Base-by-base conservation (phyloP, 1,140 invertebrate genomes). In the Diuraphis noxia region DNA sequence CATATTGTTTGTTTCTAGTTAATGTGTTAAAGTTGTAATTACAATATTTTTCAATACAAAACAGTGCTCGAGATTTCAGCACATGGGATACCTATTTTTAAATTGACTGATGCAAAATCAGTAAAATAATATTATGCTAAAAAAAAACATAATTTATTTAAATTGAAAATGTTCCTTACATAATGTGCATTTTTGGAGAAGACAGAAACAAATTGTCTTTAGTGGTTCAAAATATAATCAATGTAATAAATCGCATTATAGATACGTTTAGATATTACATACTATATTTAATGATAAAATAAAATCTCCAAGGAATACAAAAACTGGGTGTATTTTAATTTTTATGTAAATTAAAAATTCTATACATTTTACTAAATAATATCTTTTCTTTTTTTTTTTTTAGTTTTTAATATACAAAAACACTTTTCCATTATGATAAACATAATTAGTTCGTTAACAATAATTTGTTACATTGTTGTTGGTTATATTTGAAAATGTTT, bases 251-350 rank as follows among this genome's bases (percentile, higher is more conserved):
- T 36, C 8, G 72, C 17, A 23, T 9, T 36, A 1, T 36, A 17
- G 72, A 79, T 79, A 79, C 72, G 19, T 23, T 79, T 79, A 36
- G 10, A 7, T 36, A 79, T 6, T 79, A 79, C 34, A 79, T 79
- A n/a, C n/a, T n/a, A n/a, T n/a, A 79, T 79, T 36, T 79, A 79
- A 79, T 79, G 34, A 79, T 36, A 36, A 34, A 36, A 36, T 79
- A 79, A 79, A n/a, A 36, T 79, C 72, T 79, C 72, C 72, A 79
- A 36, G 72, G 72, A 36, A 79, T 79, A 79, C 34, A 79, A 79
- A 79, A 79, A 36, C 72, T 79, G 72, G 8, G 17, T 79, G 34
- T 21, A 79, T 79, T 81, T 25, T 81, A 81, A 81, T 38, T 81
- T 81, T 38, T 81, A 40, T 38, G 34, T 81, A 81, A 81, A 81